Evolutionary conservation across 2,113 vertebrate species (phyloP), one percentile per base, ranked within the genome.

Genomic region (Xenus cinereus): DNA sequence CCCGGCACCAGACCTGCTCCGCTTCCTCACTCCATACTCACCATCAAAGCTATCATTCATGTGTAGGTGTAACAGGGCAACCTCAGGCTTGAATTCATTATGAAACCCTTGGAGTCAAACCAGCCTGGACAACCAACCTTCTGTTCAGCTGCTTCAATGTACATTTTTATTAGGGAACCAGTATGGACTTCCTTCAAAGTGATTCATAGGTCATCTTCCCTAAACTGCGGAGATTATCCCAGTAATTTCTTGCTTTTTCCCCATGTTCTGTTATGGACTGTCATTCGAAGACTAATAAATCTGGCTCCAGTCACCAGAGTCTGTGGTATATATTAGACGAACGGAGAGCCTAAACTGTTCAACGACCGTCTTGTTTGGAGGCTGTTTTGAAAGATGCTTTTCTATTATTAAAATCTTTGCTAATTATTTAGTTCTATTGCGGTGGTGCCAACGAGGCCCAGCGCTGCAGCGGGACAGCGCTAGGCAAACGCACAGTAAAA

Each of bases 161-260:
- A 35, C 67, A 19, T 84, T 88, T 94, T 91, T 26, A 63, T 77
- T 20, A 22, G 54, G 60, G 77, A 77, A 66, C 68, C 64, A 67
- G 69, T 33, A 22, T 51, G 84, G 76, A 13, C 69, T 94, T 86
- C 80, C 80, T 86, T 33, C 80, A 28, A 35, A 76, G 75, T 83
- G 91, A 94, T 94, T 92, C 89, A 89, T 45, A 74, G 73, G 84
- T 77, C 84, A 67, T 41, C 76, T 48, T 59, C 75, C 67, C 89
- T 14, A 9, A 72, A 72, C 76, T 14, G 46, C 8, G 9, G 48
- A 23, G 59, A 19, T 69, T 20, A 27, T 84, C 10, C 5, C 80
- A 28, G 12, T 32, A 28, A 17, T 27, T 84, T 39, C 84, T 84
- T 77, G 87, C 72, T 86, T 27, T 54, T 59, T 18, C 77, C 26